Conservation (phyloP, 2,797 vertebrate species). For the Helostoma temminkii region DNA sequence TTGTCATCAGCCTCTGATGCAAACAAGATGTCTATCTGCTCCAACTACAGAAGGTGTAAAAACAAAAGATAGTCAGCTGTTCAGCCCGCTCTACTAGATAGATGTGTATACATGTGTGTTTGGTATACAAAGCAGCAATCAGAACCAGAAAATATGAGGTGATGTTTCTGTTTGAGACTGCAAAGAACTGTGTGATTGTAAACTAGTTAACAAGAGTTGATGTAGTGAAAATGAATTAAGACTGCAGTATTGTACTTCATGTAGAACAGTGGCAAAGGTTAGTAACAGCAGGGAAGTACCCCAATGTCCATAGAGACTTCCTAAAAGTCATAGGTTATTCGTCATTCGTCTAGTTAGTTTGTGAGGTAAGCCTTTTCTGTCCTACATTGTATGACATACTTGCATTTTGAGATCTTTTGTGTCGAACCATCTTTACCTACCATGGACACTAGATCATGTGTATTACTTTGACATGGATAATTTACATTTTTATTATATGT, state of each 20-base stretch:
- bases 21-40: slow-evolving; percentile 92
- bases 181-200: not conserved
- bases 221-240: not conserved
- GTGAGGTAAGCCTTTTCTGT: not conserved
- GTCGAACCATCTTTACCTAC: slow-evolving; percentile 11
- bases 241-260: not conserved
- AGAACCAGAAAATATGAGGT: slow-evolving; percentile 5
- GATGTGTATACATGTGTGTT: slow-evolving; percentile 37
- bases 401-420: slow-evolving; percentile 8
- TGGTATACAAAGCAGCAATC: slow-evolving; percentile 22
- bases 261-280: not conserved
- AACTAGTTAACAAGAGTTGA: not conserved
- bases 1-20: slow-evolving; percentile 95
- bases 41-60: slow-evolving; percentile 65
- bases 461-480: slow-evolving; percentile 18
- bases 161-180: not conserved
- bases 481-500: slow-evolving; percentile 14
- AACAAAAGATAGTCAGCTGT: slow-evolving; percentile 18
- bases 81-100: not conserved
- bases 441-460: slow-evolving; percentile 8
- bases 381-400: slow-evolving; percentile 5
- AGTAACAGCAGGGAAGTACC: not conserved
- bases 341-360: no score
- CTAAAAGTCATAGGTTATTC: not conserved
- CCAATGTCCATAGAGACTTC: not conserved